Base-by-base conservation (phyloP, 2,797 vertebrate species). In the Borostomias antarcticus region DNA sequence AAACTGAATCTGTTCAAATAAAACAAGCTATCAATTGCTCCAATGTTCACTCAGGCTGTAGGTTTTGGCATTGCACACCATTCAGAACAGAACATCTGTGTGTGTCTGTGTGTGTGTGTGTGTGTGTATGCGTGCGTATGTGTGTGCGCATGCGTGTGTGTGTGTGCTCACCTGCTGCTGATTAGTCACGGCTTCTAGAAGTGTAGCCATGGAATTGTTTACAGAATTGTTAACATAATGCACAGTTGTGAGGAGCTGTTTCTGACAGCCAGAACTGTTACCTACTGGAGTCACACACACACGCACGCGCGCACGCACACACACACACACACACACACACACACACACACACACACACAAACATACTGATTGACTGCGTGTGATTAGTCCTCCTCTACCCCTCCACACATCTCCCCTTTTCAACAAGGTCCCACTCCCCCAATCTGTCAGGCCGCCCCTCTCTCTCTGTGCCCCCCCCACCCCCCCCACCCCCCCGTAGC, bases 31-130 rank as follows among this genome's bases (percentile, higher is more conserved):
- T 28, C 51, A 29, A 53, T 28, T 30, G 51, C 26, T 53, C 51
- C 51, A 53, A 53, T 28, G 29, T 26, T 53, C 51, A 53, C 13
- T 53, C 51, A 53, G 26, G 25, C 51, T 11, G 11, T 33, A 19
- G 66, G 57, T 72, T 26, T 69, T 53, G 26, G 51, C 15, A 53
- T 13, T 26, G 23, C 51, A 28, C 51, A 28, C 25, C 13, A 21
- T 10, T 51, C 19, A 51, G 25, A 17, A 26, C 51, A 13, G 10
- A 53, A 53, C n/a, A 26, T 47, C 13, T 78, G 64, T 56, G 23
- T 29, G 51, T 53, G 51, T 13, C 1, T 59, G 57, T 32, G 53
- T 26, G 25, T 23, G 50, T 53, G 51, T 29, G 51, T 53, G 51
- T 43, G 3, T 43, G 58, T 45, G 11, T 60, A 30, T 13, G 30